Base-by-base conservation (phyloP, 2,797 vertebrate genomes). In the Leptodactylus fallax region DNA sequence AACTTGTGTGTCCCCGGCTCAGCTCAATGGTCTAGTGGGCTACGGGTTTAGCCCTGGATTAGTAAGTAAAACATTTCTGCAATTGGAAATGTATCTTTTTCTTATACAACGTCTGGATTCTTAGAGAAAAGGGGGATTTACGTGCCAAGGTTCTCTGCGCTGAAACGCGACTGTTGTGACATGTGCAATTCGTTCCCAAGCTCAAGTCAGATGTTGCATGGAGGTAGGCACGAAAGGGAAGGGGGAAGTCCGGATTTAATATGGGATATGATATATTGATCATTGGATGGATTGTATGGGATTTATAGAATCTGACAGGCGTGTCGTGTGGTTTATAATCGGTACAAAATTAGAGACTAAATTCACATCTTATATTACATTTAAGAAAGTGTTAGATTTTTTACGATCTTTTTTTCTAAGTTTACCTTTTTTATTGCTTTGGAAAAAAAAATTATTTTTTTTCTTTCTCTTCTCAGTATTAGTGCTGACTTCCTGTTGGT, bases 1-100 rank as follows among this genome's bases (percentile, higher is more conserved):
- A n/a, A 86, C 71, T 71, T 86, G 88, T 86, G 88, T 79, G 88
- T 89, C 88, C 88, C 27, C 49, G 51, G 65, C 36, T 56, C 56
- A 14, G 58, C 25, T 55, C 47, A 60, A 13, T 60, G 36, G 58
- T 86, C 71, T 61, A 12, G 16, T 19, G 71, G 63, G 71, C 71
- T 79, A 65, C 21, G 61, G 27, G 36, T 82, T 82, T 60, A 60
- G 19, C 72, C 58, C 56, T n/a, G 7, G 85, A 61, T 85, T 63
- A 65, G 25, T 85, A 85, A 25, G 45, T 23, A 74, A 81, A 72
- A 81, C 53, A 11, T 79, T 81, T 80, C 12, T 45, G 56, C 51
- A n/a, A 56, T 51, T 58, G 72, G 8, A 60, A 47, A 47, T 63
- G 16, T 21, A 27, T 49, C 6, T 47, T 61, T 47, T 58, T 19